Percentiles rank a stretch among this genome's conserved stretches.
These are phyloP conservation scores for Brachionus calyciflorus DNA, from an alignment of 1,140 invertebrate species.

Conservation along the genomic window DNA sequence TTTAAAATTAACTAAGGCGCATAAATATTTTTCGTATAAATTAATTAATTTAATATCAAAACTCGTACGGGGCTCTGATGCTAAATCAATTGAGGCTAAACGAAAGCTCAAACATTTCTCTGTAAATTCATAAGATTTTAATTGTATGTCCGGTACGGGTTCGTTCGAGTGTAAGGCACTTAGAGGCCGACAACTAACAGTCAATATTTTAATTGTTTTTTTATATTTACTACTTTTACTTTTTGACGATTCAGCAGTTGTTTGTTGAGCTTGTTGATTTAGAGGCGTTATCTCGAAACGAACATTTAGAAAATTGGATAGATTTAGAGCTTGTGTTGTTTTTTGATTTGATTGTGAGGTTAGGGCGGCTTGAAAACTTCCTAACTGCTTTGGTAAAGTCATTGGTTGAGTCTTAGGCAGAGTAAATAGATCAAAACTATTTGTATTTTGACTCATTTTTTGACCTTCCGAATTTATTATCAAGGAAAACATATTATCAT, in stretches of 20 bases:
- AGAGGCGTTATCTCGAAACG: constrained; percentile 29
- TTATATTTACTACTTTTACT: constrained; percentile 38
- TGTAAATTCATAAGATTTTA: constrained; percentile 39
- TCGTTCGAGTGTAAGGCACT: constrained; percentile 16
- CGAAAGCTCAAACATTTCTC: constrained; percentile 46
- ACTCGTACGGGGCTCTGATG: neutral
- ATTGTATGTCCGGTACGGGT: constrained; percentile 5
- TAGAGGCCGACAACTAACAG: constrained; percentile 34
- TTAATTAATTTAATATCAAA: constrained; percentile 26
- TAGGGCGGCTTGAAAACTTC: neutral
- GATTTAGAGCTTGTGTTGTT: neutral
- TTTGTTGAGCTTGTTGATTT: neutral
- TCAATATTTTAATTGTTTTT: constrained; percentile 34
- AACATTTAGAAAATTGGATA: constrained; percentile 42
- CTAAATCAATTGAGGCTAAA: constrained; percentile 16
- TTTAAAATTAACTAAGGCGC: constrained; percentile 33
- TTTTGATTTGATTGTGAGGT: constrained; percentile 1
- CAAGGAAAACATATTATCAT: constrained; percentile 34
- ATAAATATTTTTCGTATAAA: constrained; percentile 39
- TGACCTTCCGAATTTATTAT: constrained; percentile 24
- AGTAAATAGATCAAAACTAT: constrained; percentile 32
- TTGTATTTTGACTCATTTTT: neutral
- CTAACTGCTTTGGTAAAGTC: neutral
- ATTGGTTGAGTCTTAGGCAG: neutral
- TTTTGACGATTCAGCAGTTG: neutral